phyloP scores from a whole-genome alignment of 2,113 vertebrate species.

The Grammomys dolichurus region DNA sequence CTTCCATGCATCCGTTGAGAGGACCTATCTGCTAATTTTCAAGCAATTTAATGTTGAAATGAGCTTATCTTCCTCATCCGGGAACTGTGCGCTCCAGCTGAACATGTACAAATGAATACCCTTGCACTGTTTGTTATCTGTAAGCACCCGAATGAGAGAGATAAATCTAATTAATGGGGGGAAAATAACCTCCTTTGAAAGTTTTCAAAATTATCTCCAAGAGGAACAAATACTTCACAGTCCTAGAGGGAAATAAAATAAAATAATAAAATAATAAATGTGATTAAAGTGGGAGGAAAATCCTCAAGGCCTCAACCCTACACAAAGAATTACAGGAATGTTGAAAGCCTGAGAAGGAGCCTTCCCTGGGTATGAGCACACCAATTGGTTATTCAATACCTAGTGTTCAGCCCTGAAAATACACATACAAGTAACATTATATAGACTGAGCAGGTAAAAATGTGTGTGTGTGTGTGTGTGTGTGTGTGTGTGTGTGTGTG shows the following conservation, averaged over 20 bases:
- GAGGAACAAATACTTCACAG: slow-evolving; percentile 15
- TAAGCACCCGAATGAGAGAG: background rate
- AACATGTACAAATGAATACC: background rate
- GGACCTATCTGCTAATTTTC: background rate
- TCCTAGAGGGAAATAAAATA: background rate
- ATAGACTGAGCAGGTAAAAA: background rate
- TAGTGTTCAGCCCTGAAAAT: background rate
- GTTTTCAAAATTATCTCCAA: slow-evolving; percentile 24
- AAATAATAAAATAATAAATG: background rate
- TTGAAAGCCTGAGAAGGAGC: background rate
- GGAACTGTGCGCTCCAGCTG: background rate
- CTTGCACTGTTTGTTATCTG: background rate
- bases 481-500: background rate
- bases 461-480: background rate
- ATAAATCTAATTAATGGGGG: background rate
- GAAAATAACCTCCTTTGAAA: background rate
- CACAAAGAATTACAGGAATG: background rate
- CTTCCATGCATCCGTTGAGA: background rate
- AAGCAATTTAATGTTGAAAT: slow-evolving; percentile 10
- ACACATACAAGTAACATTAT: background rate
- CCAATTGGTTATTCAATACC: background rate
- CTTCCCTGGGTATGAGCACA: background rate
- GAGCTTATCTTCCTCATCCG: background rate
- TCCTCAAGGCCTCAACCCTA: background rate
- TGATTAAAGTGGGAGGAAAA: background rate